Evolutionary conservation across 2,888 invertebrate genomes (phyloP).

Genomic region (Chalcis sispes): DNA sequence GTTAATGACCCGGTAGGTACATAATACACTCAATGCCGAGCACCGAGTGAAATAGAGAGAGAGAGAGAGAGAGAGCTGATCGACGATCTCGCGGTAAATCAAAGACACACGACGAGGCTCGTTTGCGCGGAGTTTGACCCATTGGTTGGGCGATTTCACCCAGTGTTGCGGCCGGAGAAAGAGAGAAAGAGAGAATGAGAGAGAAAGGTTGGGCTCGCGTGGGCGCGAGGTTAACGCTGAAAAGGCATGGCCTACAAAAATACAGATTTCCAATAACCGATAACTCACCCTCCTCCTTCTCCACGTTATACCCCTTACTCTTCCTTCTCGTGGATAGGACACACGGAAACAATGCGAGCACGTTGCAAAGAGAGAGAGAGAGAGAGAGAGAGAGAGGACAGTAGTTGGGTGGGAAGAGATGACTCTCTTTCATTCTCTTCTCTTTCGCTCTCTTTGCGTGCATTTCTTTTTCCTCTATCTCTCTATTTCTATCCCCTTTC

Average conservation of each 20-base stretch:
- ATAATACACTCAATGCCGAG: not conserved
- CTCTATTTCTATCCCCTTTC: conserved; percentile 1
- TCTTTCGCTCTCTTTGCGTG: not conserved
- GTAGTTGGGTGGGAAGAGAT: too few relatives aligned
- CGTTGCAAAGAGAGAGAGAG: conserved; percentile 16
- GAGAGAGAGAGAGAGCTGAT: conserved; percentile 1
- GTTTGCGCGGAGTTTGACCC: conserved; percentile 39
- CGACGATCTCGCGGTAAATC: conserved; percentile 43
- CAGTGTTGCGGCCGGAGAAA: conserved; percentile 6
- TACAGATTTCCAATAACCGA: conserved; percentile 75
- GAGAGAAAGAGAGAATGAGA: not conserved
- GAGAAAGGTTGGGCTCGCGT: not conserved
- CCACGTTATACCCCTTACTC: too few relatives aligned
- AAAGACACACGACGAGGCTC: conserved; percentile 2
- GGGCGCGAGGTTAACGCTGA: conserved; percentile 44
- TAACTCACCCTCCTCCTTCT: conserved; percentile 59
- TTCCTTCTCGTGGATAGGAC: conserved; percentile 43
- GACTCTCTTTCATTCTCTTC: conserved; percentile 41
- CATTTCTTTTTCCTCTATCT: conserved; percentile 29
- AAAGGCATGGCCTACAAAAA: conserved; percentile 73
- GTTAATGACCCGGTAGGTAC: not conserved
- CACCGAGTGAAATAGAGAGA: not conserved
- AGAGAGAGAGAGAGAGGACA: conserved; percentile 19
- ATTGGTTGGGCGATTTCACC: conserved; percentile 37
- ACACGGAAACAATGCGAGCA: conserved; percentile 57